Evolutionary conservation across 1,140 invertebrate species (phyloP).

Genomic region (Macrostomum lignano): DNA sequence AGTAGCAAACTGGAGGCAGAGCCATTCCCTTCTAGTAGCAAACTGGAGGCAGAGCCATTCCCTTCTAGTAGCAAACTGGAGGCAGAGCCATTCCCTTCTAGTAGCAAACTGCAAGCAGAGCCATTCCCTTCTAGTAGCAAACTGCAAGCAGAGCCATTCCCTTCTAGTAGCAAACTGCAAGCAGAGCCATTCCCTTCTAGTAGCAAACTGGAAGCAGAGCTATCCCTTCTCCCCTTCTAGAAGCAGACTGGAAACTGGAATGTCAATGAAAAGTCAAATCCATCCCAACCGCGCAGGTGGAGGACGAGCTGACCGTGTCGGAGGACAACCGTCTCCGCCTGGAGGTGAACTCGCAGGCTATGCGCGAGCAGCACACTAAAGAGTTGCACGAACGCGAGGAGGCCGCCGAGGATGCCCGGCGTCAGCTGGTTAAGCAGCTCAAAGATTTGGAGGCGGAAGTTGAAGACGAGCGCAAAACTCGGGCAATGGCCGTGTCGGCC

Average conservation of each 20-base stretch:
- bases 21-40: no score
- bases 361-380: neutral
- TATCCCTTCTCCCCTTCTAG: no score
- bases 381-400: neutral
- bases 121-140: no score
- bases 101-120: no score
- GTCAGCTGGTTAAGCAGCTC: neutral
- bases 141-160: no score
- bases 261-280: no score
- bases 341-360: constrained; percentile 3
- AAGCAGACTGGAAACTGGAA: constrained; percentile 6
- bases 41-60: no score
- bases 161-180: no score
- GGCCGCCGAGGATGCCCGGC: neutral
- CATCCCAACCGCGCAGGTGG: constrained; percentile 4
- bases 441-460: constrained; percentile 1
- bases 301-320: constrained; percentile 2
- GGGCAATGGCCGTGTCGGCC: neutral
- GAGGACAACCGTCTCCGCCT: neutral
- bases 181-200: no score
- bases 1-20: no score
- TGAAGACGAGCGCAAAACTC: constrained; percentile 3
- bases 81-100: no score
- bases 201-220: constrained; percentile 6
- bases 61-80: no score